These are phyloP conservation scores for Rhogogaster chlorosoma DNA, from an alignment of 2,888 invertebrate genomes.

Conservation along the genomic window DNA sequence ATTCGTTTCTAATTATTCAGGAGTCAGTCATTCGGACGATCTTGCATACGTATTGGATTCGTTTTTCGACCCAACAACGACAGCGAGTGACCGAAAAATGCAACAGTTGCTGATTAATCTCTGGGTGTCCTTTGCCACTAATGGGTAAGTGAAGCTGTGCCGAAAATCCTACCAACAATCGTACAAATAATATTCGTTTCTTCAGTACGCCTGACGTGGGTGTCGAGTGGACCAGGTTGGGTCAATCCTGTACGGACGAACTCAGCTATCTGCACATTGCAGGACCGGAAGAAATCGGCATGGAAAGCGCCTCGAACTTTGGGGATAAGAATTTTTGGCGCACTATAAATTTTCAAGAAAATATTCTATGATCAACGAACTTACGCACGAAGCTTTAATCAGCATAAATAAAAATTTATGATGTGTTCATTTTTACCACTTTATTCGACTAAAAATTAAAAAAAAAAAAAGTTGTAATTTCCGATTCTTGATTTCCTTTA, in stretches of 20 bases:
- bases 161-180: background rate
- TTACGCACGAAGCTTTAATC: background rate
- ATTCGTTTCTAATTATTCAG: constrained; percentile 72
- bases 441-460: no score
- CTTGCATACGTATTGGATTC: constrained; percentile 79
- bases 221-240: constrained; percentile 79
- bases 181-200: constrained; percentile 49
- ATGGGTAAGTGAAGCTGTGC: constrained; percentile 78
- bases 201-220: constrained; percentile 77
- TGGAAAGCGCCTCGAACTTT: constrained; percentile 79
- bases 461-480: no score
- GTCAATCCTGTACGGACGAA: constrained; percentile 75
- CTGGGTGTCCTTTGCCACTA: constrained; percentile 80
- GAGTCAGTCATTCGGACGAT: constrained; percentile 84
- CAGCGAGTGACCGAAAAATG: constrained; percentile 80
- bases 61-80: constrained; percentile 71
- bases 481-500: no score
- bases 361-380: constrained; percentile 67
- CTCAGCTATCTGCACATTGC: constrained; percentile 80
- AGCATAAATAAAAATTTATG: no score
- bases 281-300: constrained; percentile 76
- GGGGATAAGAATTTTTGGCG: constrained; percentile 83
- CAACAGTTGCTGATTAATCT: constrained; percentile 79
- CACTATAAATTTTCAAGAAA: constrained; percentile 81
- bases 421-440: background rate